Conservation (phyloP, 2,888 invertebrate species). For the Podotricha telesiphe region DNA sequence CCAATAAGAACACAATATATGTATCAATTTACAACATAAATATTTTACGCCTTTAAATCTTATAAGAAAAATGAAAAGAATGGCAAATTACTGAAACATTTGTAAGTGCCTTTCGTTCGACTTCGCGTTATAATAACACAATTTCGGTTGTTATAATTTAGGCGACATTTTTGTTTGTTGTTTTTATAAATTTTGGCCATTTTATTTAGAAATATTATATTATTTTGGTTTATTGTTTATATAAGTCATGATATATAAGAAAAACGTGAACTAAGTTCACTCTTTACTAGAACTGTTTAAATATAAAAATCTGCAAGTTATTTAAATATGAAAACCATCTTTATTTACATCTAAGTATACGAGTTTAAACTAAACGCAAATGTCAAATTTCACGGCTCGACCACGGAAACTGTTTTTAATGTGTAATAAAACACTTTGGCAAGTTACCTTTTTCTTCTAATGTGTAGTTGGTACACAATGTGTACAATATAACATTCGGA, state of each 20-base stretch:
- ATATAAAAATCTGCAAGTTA: too few relatives aligned
- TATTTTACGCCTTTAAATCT: slow-evolving; percentile 9
- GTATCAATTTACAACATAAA: slow-evolving; percentile 9
- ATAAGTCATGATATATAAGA: too few relatives aligned
- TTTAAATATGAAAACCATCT: background rate
- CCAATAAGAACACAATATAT: background rate
- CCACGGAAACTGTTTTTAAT: slow-evolving; percentile 23
- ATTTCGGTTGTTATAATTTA: slow-evolving; percentile 9
- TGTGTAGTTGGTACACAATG: too few relatives aligned
- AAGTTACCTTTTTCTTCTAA: background rate
- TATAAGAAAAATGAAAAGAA: background rate
- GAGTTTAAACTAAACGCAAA: background rate
- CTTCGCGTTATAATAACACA: slow-evolving; percentile 5
- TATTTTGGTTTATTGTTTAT: background rate
- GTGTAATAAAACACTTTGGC: slow-evolving; percentile 19
- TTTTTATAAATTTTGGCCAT: background rate
- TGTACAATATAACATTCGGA: slow-evolving; percentile 14
- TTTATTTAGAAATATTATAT: background rate
- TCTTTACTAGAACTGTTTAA: too few relatives aligned
- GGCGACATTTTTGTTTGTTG: background rate
- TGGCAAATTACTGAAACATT: background rate
- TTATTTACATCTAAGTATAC: background rate
- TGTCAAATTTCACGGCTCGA: slow-evolving; percentile 5
- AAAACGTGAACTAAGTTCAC: too few relatives aligned
- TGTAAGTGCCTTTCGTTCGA: background rate